Evolutionary conservation across 2,113 vertebrate species (phyloP), one percentile per base, ranked within the genome.

Genomic region (Alosa alosa): DNA sequence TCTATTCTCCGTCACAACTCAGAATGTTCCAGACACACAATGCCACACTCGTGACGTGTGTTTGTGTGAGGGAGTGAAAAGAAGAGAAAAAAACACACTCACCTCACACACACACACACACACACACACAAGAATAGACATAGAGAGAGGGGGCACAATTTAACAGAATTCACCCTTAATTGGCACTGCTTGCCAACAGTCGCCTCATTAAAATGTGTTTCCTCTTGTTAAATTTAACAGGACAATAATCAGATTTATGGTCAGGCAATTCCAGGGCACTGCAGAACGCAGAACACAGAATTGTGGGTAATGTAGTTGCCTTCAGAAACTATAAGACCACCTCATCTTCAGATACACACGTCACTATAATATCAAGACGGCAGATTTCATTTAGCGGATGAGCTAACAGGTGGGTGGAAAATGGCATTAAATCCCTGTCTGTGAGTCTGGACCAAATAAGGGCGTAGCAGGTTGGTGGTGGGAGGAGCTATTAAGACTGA

Each of bases 101-200:
- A 57, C n/a, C n/a, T 10, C n/a, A 68, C n/a, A 68, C 6, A 31
- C 1, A 68, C n/a, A 68, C n/a, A 68, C 7, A 31, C 18, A 60
- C 55, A 7, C 87, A 81, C 20, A 47, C 10, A 78, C 13, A 45
- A 18, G 36, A 13, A 81, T 39, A 83, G 55, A 83, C 75, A 87
- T 83, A 84, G 36, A 49, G 17, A 31, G 87, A 68, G 57, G 60
- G 86, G 88, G 82, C 81, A 89, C 88, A 92, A 90, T 90, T n/a
- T 31, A 90, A 93, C 9, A 86, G 90, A 91, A 90, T 93, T 93
- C 92, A 90, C 90, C 83, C 89, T 87, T 93, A 93, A 94, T 93
- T 94, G 93, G 91, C 92, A 90, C 91, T 87, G 91, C 90, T 92
- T 92, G 92, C 91, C 91, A 94, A 92, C 90, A 92, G 92, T 90